Percentiles rank a stretch among this genome's conserved stretches.
These are phyloP conservation scores for Gorsachius magnificus DNA, from an alignment of 2,797 vertebrate genomes.

Conservation along the genomic window DNA sequence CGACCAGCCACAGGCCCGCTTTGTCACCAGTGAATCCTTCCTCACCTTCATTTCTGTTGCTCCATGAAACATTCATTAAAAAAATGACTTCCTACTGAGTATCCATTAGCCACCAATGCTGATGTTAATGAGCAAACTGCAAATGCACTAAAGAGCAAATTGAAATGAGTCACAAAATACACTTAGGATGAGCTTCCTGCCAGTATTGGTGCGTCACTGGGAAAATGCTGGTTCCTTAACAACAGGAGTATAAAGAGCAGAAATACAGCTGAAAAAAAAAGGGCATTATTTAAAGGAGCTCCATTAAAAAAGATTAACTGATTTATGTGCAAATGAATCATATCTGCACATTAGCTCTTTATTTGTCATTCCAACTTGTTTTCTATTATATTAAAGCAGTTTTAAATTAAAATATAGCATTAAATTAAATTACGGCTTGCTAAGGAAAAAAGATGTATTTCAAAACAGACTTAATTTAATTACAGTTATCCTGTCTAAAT, in stretches of 20 bases:
- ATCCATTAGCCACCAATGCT: constrained; percentile 72
- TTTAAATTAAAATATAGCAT: constrained; percentile 34
- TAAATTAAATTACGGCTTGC: constrained; percentile 21
- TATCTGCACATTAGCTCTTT: constrained; percentile 9
- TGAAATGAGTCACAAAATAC: constrained; percentile 78
- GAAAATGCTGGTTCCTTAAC: constrained; percentile 65
- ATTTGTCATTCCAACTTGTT: constrained; percentile 23
- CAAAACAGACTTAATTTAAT: constrained; percentile 9
- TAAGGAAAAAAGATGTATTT: constrained; percentile 19
- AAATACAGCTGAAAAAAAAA: constrained; percentile 15
- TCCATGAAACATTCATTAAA: constrained; percentile 77
- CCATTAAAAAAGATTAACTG: constrained; percentile 30
- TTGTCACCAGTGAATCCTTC: not conserved
- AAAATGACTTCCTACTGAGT: constrained; percentile 73
- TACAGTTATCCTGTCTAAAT: constrained; percentile 7
- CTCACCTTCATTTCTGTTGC: constrained; percentile 66
- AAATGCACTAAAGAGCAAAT: constrained; percentile 69
- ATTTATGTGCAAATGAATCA: constrained; percentile 49
- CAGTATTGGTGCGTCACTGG: constrained; percentile 70
- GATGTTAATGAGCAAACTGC: constrained; percentile 75
- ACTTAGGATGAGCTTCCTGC: constrained; percentile 72
- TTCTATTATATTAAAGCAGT: constrained; percentile 35
- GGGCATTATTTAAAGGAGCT: constrained; percentile 34
- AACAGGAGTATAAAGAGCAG: constrained; percentile 56
- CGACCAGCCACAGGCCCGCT: not conserved